phyloP scores from a whole-genome alignment of 2,113 vertebrate genomes.

The Siniperca knerii region DNA sequence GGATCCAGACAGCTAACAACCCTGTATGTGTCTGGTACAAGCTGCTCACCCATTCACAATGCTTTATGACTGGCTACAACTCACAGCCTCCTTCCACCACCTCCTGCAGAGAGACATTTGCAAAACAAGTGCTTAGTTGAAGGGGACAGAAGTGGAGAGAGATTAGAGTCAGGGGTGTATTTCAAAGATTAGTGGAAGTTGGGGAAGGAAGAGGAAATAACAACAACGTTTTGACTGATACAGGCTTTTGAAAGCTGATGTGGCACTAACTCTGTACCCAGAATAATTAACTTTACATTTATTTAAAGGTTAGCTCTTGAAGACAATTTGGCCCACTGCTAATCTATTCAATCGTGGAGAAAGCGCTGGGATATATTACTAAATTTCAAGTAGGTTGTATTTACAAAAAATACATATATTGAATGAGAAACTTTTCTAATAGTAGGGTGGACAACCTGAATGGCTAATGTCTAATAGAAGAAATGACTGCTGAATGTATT shows the following conservation, averaged over 20 bases:
- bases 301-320: not conserved
- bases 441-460: not conserved
- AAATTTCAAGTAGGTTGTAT: not conserved
- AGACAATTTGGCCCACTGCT: not conserved
- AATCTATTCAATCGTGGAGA: not conserved
- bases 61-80: conserved; percentile 73
- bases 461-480: not conserved
- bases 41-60: conserved; percentile 83
- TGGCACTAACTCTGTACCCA: not conserved
- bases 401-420: not conserved
- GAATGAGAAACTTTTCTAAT: not conserved
- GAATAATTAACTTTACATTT: not conserved
- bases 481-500: not conserved
- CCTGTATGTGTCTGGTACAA: conserved; percentile 80
- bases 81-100: conserved; percentile 39
- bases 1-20: conserved; percentile 73
- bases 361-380: not conserved
- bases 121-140: conserved; percentile 78
- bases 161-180: conserved; percentile 14
- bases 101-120: conserved; percentile 71
- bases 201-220: conserved; percentile 15
- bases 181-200: conserved; percentile 44
- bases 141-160: conserved; percentile 25
- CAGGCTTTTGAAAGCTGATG: conserved; percentile 1
- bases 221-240: conserved; percentile 1